These are phyloP conservation scores for Rynchops niger DNA, from an alignment of 2,113 vertebrate species.

Conservation along the genomic window DNA sequence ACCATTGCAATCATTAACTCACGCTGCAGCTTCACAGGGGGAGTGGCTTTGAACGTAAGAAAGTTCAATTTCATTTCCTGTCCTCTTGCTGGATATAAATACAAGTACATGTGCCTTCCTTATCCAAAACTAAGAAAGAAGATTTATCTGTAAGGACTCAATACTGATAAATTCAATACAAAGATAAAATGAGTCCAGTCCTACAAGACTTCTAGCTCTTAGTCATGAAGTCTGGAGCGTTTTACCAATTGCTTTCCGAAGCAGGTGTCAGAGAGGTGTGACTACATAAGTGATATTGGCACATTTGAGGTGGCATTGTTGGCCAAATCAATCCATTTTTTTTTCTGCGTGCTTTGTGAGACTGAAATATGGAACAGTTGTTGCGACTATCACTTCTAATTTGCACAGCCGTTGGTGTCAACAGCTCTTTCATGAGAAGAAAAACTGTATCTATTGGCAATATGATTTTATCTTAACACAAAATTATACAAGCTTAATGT, in stretches of 20 bases:
- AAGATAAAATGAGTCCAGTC: not conserved
- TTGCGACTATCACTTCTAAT: conserved; percentile 38
- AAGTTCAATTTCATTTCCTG: not conserved
- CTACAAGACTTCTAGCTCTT: not conserved
- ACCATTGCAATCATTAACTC: not conserved
- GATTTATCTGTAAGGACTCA: not conserved
- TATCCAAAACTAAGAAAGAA: not conserved
- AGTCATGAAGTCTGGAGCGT: not conserved
- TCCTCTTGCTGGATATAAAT: not conserved
- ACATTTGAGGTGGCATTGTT: not conserved
- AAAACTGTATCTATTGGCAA: not conserved
- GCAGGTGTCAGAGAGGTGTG: not conserved
- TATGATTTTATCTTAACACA: conserved; percentile 20
- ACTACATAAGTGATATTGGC: not conserved
- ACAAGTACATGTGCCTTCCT: not conserved
- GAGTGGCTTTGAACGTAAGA: not conserved
- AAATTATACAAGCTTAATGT: not conserved
- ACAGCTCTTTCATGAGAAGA: not conserved
- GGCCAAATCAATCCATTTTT: not conserved
- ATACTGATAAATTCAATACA: not conserved
- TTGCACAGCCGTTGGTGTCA: conserved; percentile 20
- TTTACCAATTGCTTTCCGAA: not conserved
- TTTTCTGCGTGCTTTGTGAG: not conserved
- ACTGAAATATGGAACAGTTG: conserved; percentile 11
- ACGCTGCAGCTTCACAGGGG: not conserved